Evolutionary conservation across 2,113 vertebrate species (phyloP).

Genomic region (Verasper variegatus): DNA sequence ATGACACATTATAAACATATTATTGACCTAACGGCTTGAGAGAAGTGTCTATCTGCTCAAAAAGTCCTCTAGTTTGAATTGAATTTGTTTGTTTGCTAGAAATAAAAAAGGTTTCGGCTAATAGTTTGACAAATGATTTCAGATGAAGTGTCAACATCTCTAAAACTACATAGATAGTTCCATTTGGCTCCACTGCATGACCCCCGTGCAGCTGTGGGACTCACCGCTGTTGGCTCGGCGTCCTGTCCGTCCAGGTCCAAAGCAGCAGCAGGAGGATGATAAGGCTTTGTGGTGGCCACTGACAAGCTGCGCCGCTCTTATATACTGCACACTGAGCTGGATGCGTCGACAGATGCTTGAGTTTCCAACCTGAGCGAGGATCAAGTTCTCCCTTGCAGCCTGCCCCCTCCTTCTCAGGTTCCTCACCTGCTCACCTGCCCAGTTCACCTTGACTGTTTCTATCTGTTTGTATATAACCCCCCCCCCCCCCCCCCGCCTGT

Average conservation of each 20-base stretch:
- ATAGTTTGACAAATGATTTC: too few species aligned
- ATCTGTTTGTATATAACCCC: constrained; percentile 46
- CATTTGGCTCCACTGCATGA: neutral
- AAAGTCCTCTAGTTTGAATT: too few species aligned
- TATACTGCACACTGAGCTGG: constrained; percentile 82
- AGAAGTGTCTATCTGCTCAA: too few species aligned
- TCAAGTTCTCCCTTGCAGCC: constrained; percentile 86
- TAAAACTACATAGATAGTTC: too few species aligned
- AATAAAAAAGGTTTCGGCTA: too few species aligned
- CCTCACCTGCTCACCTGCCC: constrained; percentile 88
- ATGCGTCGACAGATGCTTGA: constrained; percentile 86
- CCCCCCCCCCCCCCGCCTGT: neutral
- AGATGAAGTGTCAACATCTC: neutral
- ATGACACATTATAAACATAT: too few species aligned
- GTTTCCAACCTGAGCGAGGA: constrained; percentile 87
- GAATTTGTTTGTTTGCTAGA: too few species aligned
- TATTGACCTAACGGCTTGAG: too few species aligned
- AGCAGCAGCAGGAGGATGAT: constrained; percentile 49
- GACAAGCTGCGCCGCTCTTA: constrained; percentile 79
- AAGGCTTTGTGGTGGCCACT: constrained; percentile 64
- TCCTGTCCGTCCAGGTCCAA: constrained; percentile 72
- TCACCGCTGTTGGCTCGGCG: constrained; percentile 68
- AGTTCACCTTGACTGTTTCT: constrained; percentile 89
- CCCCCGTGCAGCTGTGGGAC: constrained; percentile 41
- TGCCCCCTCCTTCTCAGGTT: constrained; percentile 85